Base-by-base conservation (phyloP, 2,888 invertebrate species). In the Ferrisia virgata region DNA sequence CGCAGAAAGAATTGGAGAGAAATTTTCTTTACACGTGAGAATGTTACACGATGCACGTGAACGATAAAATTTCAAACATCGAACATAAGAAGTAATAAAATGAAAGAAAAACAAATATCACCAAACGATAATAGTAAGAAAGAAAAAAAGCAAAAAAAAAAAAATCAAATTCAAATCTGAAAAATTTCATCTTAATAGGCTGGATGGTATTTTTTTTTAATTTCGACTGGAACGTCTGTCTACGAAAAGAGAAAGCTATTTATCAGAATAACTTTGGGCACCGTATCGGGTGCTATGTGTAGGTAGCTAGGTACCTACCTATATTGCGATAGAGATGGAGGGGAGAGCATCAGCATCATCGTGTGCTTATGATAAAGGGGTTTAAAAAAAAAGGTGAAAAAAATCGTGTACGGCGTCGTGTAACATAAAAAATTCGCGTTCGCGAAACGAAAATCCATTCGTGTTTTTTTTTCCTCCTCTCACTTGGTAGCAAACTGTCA, bases 181-280 rank as follows among this genome's bases (percentile, higher is more conserved):
- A 64, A 64, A 64, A 64, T 64, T 64, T 28, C 58, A 64, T 64
- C 58, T 64, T 64, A 64, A 64, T 64, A 64, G 28, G 58, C 58
- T 64, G 9, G 28, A 28, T 28, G 58, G 9, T 64, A 28, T 64
- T 64, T 64, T 64, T 64, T 64, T 39, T 39, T n/a, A 64, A 64
- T 64, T 64, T 64, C 58, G 58, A 64, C 58, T 64, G 8, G 13
- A 64, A 22, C 25, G 28, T 64, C 58, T 3, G n/a, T n/a, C 36
- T 36, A 18, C 47, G 47, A 47, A 47, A 47, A 47, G n/a, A n/a
- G n/a, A n/a, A 43, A 3, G 58, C 28, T 64, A 64, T 64, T 64
- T 64, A 64, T 64, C 58, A 64, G 25, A 1, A 25, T 28, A 13
- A 47, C 28, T 64, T 11, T 64, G 15, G 28, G 13, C 28, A 3